phyloP scores from a whole-genome alignment of 2,797 vertebrate genomes.

The Leptoclinus maculatus region DNA sequence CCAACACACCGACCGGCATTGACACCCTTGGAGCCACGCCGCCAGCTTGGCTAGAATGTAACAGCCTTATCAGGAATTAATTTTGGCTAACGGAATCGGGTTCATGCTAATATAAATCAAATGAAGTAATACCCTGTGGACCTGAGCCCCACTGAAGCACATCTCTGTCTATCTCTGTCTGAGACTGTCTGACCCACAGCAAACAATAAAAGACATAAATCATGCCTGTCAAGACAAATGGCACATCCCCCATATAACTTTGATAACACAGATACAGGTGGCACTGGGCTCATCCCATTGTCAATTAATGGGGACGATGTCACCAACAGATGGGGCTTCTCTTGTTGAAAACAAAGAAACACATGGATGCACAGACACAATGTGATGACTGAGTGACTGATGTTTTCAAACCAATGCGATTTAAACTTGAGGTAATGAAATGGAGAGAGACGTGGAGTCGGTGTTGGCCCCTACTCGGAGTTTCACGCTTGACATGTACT shows the following conservation, averaged over 20 bases:
- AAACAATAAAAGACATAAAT: conserved; percentile 68
- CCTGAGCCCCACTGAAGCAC: conserved; percentile 18
- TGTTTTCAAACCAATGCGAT: conserved; percentile 21
- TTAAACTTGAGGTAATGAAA: conserved; percentile 21
- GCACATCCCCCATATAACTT: conserved; percentile 43
- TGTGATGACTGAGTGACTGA: conserved; percentile 15
- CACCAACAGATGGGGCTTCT: conserved; percentile 63
- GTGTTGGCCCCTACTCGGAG: conserved; percentile 30
- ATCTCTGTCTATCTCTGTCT: conserved; percentile 9
- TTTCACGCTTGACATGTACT: conserved; percentile 18
- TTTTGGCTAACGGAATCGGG: conserved; percentile 21
- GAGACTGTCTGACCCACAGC: conserved; percentile 27
- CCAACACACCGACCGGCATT: neutral
- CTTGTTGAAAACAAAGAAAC: conserved; percentile 43
- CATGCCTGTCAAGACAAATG: conserved; percentile 57
- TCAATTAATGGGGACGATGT: conserved; percentile 46
- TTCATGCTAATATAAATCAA: conserved; percentile 46
- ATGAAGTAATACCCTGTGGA: conserved; percentile 32
- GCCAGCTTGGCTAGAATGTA: neutral
- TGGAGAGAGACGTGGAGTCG: neutral
- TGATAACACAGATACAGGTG: conserved; percentile 67
- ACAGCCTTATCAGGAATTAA: conserved; percentile 16
- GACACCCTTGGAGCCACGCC: neutral
- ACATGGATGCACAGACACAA: neutral
- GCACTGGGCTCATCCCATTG: conserved; percentile 60